Evolutionary conservation across 2,797 vertebrate species (phyloP).

Genomic region (Sylvilagus floridanus): DNA sequence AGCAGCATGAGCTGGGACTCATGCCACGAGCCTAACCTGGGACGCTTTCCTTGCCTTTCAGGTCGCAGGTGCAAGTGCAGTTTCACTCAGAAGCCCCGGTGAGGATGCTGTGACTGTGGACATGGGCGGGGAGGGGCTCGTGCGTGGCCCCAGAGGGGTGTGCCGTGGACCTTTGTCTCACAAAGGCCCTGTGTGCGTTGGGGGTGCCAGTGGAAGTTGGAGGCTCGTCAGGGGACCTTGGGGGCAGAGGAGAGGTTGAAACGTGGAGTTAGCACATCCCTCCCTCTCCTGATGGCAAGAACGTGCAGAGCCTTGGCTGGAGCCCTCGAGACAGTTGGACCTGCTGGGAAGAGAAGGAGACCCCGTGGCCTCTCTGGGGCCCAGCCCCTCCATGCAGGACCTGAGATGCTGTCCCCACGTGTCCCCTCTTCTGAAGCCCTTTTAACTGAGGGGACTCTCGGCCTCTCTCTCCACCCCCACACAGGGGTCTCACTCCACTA

Average conservation of each 20-base stretch:
- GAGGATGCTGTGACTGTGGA: constrained; percentile 26
- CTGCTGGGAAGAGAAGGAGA: neutral
- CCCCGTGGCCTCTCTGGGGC: neutral
- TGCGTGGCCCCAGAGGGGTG: neutral
- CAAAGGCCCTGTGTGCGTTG: neutral
- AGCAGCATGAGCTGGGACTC: fast-evolving
- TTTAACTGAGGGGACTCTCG: neutral
- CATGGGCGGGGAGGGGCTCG: neutral
- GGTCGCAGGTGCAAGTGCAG: constrained; percentile 94
- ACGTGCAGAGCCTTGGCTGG: neutral
- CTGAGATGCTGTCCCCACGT: no score
- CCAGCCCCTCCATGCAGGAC: neutral
- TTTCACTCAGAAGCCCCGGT: constrained; percentile 91
- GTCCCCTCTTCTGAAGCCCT: neutral
- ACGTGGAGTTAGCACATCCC: neutral
- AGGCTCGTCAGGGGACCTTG: neutral
- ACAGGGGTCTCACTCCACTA: no score
- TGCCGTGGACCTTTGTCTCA: neutral
- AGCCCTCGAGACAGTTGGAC: neutral
- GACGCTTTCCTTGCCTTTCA: constrained; percentile 81
- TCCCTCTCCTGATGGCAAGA: neutral
- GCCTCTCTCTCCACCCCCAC: neutral
- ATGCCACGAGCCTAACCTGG: fast-evolving
- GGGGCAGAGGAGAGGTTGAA: neutral
- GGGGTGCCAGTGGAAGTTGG: neutral